phyloP scores from a whole-genome alignment of 2,888 invertebrate genomes.

The Drosophila buzzatii region DNA sequence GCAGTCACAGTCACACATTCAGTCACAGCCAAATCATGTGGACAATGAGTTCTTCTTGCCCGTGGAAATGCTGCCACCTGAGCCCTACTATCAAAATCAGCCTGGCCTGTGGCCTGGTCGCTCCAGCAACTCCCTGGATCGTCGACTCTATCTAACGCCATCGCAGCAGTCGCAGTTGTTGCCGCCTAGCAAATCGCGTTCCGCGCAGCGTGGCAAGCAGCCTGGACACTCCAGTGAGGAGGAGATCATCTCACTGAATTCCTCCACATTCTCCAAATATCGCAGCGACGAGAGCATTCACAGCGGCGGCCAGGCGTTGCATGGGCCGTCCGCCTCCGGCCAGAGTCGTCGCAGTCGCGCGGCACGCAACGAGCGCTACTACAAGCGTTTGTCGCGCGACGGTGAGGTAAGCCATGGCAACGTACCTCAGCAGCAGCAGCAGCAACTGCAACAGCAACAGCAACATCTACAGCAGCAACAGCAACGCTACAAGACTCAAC shows the following conservation, averaged over 20 bases:
- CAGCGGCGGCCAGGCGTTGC: slow-evolving; percentile 85
- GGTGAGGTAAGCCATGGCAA: slow-evolving; percentile 86
- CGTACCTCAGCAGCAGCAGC: slow-evolving; percentile 70
- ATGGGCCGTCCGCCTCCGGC: slow-evolving; percentile 1
- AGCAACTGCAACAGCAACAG: slow-evolving; percentile 62
- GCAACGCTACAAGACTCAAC: slow-evolving; percentile 85
- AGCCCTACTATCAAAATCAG: slow-evolving; percentile 75
- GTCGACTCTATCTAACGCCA: slow-evolving; percentile 42
- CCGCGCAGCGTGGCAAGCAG: slow-evolving; percentile 65
- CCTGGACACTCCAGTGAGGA: slow-evolving; percentile 82
- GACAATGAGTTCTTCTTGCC: slow-evolving; percentile 85
- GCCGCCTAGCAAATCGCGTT: slow-evolving; percentile 63
- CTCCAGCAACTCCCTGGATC: slow-evolving; percentile 82
- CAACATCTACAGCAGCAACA: slow-evolving; percentile 85
- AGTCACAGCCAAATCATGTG: slow-evolving; percentile 69
- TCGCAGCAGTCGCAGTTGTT: slow-evolving; percentile 3
- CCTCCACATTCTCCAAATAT: slow-evolving; percentile 89
- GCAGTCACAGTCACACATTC: neutral
- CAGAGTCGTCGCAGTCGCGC: slow-evolving; percentile 89
- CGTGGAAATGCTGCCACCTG: slow-evolving; percentile 77
- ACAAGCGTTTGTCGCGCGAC: slow-evolving; percentile 90
- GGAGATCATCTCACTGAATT: slow-evolving; percentile 88
- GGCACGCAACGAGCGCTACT: slow-evolving; percentile 92
- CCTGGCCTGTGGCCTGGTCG: slow-evolving; percentile 60
- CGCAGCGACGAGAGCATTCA: slow-evolving; percentile 90